Conservation (phyloP, 1,140 invertebrate species). For the Leptinotarsa lineolata region DNA sequence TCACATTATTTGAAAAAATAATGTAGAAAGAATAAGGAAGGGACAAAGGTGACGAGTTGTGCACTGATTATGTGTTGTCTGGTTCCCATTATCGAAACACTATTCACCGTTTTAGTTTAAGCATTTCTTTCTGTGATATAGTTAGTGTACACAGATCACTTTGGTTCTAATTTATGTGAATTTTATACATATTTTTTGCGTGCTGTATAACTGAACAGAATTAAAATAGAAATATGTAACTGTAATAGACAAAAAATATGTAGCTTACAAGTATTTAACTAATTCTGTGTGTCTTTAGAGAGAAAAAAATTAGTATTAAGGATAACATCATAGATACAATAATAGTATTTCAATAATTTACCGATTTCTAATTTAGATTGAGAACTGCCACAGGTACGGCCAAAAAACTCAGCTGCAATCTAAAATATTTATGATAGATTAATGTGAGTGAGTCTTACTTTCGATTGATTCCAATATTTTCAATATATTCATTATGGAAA, state of each 20-base stretch:
- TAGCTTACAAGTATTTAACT: constrained; percentile 46
- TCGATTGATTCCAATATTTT: too few relatives aligned
- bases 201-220: constrained; percentile 39
- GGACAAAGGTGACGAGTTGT: background rate
- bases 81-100: constrained; percentile 31
- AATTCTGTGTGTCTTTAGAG: constrained; percentile 47
- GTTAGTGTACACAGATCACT: constrained; percentile 47
- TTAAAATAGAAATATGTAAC: constrained; percentile 39
- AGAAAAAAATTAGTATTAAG: constrained; percentile 27
- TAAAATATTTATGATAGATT: too few relatives aligned
- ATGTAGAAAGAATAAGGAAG: constrained; percentile 18
- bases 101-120: constrained; percentile 37
- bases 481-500: too few relatives aligned
- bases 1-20: constrained; percentile 34
- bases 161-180: constrained; percentile 27
- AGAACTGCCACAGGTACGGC: constrained; percentile 10
- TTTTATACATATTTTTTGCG: constrained; percentile 32
- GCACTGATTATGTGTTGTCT: constrained; percentile 40
- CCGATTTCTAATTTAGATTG: constrained; percentile 18
- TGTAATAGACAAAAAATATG: constrained; percentile 41
- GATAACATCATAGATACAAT: constrained; percentile 36
- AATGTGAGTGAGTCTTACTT: too few relatives aligned
- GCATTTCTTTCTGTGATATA: constrained; percentile 51
- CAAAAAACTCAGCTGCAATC: constrained; percentile 5
- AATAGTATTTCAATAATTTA: constrained; percentile 40